Base-by-base conservation (phyloP, 2,797 vertebrate genomes). In the Champsocephalus gunnari region DNA sequence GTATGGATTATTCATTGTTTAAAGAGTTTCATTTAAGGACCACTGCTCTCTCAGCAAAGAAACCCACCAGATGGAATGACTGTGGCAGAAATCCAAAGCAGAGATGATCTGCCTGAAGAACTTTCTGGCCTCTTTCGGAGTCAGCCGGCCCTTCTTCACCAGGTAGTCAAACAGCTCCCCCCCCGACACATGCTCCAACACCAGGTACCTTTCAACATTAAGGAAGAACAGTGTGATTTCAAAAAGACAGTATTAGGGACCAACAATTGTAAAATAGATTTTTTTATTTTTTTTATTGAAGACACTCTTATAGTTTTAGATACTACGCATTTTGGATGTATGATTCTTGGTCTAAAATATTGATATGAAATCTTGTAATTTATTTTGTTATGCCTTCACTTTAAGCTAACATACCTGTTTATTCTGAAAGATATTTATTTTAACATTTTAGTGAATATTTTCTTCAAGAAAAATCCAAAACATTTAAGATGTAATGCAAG, bases 71-170 rank as follows among this genome's bases (percentile, higher is more conserved):
- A 98, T 98, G 82, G 96, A 98, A 86, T 98, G 97, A 91, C 95
- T 97, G 84, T 98, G 97, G 91, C 97, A 98, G 93, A 98, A 98
- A 87, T 98, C 97, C 94, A 98, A 90, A 34, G 97, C 97, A 1
- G 97, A 98, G 81, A 98, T 97, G 49, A 98, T 98, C 92, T 98
- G 97, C 88, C 96, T 96, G 93, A 98, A 98, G 94, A 98, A 98
- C 91, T 97, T 97, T 68, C 97, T 94, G 70, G 97, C 97, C 86
- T 97, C 97, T 93, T 97, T 98, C 1, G 97, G 97, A 16, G 97
- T 98, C 79, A 98, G 90, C 3, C 97, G 94, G 51, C 97, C 97
- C 83, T 98, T 98, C 91, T 98, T 97, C 49, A 98, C 97, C 88
- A 98, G 88, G 89, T 98, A 98, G 88, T 98, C 97, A 24, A 98